Evolutionary conservation across 2,797 vertebrate genomes (phyloP).

Genomic region (Siniperca obscura): DNA sequence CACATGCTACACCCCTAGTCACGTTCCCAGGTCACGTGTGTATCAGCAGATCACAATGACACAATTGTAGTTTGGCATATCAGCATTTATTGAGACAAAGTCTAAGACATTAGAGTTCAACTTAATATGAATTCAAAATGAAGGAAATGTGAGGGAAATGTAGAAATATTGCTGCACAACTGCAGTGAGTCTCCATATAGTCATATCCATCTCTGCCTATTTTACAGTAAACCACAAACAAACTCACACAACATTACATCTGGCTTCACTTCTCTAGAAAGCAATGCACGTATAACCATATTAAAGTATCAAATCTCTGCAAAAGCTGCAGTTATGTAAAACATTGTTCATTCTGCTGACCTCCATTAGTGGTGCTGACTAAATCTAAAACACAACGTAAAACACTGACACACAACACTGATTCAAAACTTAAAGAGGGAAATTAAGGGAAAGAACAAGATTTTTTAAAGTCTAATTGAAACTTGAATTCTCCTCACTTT

Average conservation of each 20-base stretch:
- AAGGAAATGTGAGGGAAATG: not conserved
- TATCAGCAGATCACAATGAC: slow-evolving; percentile 38
- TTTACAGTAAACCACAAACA: slow-evolving; percentile 23
- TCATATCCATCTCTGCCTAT: not conserved
- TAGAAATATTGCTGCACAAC: slow-evolving; percentile 8
- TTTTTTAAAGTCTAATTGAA: not conserved
- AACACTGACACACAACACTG: slow-evolving; percentile 26
- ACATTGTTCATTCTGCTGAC: slow-evolving; percentile 28
- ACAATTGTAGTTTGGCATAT: not conserved
- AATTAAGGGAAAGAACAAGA: not conserved
- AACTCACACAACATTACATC: slow-evolving; percentile 22
- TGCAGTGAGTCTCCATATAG: not conserved
- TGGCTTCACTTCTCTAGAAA: slow-evolving; percentile 3
- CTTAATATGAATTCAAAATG: not conserved
- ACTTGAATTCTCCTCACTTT: not conserved
- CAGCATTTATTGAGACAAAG: not conserved
- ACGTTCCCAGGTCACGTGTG: not conserved
- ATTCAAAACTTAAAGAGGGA: not conserved
- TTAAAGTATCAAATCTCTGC: slow-evolving; percentile 53
- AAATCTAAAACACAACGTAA: slow-evolving; percentile 5
- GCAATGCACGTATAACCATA: not conserved
- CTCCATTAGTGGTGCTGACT: slow-evolving; percentile 33
- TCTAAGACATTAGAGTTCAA: not conserved
- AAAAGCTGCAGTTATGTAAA: slow-evolving; percentile 35
- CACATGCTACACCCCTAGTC: not conserved